phyloP scores from a whole-genome alignment of 2,113 vertebrate genomes.

The Nesoenas mayeri region DNA sequence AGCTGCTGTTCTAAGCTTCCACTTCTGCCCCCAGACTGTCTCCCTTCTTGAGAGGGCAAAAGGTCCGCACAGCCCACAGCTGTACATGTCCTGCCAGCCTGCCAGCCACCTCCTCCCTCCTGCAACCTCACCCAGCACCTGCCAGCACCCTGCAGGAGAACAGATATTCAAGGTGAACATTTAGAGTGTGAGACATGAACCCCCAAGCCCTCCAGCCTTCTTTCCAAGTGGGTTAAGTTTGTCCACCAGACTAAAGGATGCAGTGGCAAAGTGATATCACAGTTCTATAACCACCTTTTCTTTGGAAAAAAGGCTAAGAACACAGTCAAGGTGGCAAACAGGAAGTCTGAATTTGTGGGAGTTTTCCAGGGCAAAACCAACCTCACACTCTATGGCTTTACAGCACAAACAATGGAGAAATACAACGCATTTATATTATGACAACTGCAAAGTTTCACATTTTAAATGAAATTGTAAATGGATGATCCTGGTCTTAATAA shows the following conservation, averaged over 20 bases:
- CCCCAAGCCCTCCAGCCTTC: neutral
- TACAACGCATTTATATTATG: neutral
- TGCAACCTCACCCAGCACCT: neutral
- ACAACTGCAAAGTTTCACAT: neutral
- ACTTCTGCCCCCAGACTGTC: accelerated
- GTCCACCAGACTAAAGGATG: neutral
- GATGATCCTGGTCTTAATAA: neutral
- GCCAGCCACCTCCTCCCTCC: neutral
- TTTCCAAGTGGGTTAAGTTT: neutral
- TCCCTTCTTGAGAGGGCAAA: neutral
- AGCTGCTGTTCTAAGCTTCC: neutral
- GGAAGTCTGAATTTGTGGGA: neutral
- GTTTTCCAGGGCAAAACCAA: neutral
- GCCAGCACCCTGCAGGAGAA: neutral
- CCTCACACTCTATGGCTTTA: neutral
- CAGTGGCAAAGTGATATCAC: neutral
- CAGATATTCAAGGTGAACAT: neutral
- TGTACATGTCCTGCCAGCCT: neutral
- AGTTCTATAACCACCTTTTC: neutral
- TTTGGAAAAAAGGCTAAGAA: neutral
- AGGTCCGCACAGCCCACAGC: accelerated
- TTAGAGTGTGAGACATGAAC: neutral
- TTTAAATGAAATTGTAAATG: neutral
- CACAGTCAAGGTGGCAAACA: neutral
- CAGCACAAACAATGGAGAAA: neutral